Evolutionary conservation across 2,113 vertebrate species (phyloP).

Genomic region (Boulengeromyrus knoepffleri): DNA sequence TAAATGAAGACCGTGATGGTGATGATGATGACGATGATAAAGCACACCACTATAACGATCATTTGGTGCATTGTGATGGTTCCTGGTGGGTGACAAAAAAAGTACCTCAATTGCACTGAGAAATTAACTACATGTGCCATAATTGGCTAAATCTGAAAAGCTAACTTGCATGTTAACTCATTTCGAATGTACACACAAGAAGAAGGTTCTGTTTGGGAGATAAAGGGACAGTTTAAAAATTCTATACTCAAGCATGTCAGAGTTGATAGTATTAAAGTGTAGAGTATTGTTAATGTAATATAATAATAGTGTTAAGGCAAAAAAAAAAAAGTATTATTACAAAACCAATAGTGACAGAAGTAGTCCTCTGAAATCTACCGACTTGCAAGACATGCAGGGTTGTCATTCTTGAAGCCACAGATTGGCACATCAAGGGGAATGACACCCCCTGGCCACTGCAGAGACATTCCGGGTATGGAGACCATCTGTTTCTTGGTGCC

Average conservation of each 20-base stretch:
- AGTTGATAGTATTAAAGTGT: neutral
- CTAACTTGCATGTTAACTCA: neutral
- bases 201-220: neutral
- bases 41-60: constrained; percentile 74
- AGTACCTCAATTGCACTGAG: neutral
- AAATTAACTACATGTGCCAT: neutral
- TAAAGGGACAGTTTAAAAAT: neutral
- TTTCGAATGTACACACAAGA: neutral
- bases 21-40: constrained; percentile 69
- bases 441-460: constrained; percentile 70
- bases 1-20: constrained; percentile 77
- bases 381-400: constrained; percentile 70
- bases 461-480: constrained; percentile 50
- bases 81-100: constrained; percentile 46
- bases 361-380: neutral
- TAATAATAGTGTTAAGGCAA: neutral
- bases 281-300: neutral
- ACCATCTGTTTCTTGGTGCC: constrained; percentile 68
- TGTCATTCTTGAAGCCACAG: constrained; percentile 76
- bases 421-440: constrained; percentile 69
- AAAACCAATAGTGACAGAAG: neutral
- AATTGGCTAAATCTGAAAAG: too few species aligned
- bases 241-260: neutral
- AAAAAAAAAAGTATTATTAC: neutral
- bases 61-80: constrained; percentile 75